Conservation (phyloP, 2,888 invertebrate species). For the Teinopalpus imperialis region DNA sequence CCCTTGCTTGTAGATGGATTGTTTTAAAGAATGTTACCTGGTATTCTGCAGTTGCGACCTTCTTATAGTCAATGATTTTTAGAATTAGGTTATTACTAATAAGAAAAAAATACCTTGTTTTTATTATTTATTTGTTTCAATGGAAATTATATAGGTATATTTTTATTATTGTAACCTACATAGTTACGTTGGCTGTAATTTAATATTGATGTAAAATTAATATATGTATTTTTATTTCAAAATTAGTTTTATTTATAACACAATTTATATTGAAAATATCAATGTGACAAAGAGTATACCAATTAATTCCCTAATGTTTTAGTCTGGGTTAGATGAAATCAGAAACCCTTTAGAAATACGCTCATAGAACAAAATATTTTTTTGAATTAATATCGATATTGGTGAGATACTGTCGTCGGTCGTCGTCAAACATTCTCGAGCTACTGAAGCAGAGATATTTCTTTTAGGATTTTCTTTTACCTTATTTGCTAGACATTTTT, state of each 20-base stretch:
- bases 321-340: no score
- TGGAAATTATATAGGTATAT: conserved; percentile 80
- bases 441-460: no score
- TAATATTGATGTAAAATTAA: conserved; percentile 81
- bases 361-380: no score
- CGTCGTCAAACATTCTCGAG: no score
- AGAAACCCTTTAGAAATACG: no score
- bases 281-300: no score
- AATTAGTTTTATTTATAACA: conserved; percentile 52
- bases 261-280: no score
- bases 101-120: conserved; percentile 75
- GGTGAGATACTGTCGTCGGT: no score
- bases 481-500: no score
- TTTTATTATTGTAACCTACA: conserved; percentile 81
- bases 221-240: conserved; percentile 83
- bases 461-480: no score
- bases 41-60: conserved; percentile 66
- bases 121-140: conserved; percentile 81
- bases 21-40: conserved; percentile 75
- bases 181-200: conserved; percentile 82
- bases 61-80: conserved; percentile 77
- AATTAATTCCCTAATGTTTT: no score
- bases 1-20: conserved; percentile 77
- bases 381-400: no score
- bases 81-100: conserved; percentile 71